Evolutionary conservation across 2,797 vertebrate genomes (phyloP), one percentile per base, ranked within the genome.

Genomic region (Falco peregrinus): DNA sequence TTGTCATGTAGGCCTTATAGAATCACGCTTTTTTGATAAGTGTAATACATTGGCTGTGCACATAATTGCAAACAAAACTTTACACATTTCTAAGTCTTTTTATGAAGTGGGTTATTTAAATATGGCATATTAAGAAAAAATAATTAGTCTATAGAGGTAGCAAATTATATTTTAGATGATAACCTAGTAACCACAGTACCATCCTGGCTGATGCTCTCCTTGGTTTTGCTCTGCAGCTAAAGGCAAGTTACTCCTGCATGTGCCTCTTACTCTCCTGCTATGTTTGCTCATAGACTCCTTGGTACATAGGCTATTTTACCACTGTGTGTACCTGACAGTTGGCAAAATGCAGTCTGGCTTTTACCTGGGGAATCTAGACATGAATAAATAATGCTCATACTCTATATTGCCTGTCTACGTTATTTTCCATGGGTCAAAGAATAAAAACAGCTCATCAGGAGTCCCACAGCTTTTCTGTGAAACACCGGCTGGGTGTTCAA

Each of bases 321-420:
- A 28, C 56, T 37, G 4, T 37, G 29, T 80, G 37, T 77, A 57
- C 22, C 37, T 39, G 89, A 31, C 25, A 35, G 28, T 29, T 80
- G 35, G 37, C 31, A 87, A 83, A 90, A 65, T 61, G 41, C 31
- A 82, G n/a, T 45, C 48, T 89, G 75, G 50, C 26, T 87, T 94
- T 92, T 89, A 83, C 37, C 28, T 70, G 60, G 54, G 43, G 37
- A 76, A 69, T 87, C 29, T 51, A 74, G 64, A 37, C n/a, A 64
- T 74, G 28, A 96, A 85, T 77, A 84, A 95, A 84, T 83, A 92
- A 89, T 43, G 33, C 13, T 82, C 77, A 84, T 84, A 57, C 24
- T 68, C 2, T 53, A 47, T 65, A 61, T 75, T 78, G 25, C 43
- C 50, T 68, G 13, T 51, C 54, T 84, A 26, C 3, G 0, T 80